These are phyloP conservation scores for Brachyhypopomus gauderio DNA, from an alignment of 2,113 vertebrate species.

Conservation along the genomic window DNA sequence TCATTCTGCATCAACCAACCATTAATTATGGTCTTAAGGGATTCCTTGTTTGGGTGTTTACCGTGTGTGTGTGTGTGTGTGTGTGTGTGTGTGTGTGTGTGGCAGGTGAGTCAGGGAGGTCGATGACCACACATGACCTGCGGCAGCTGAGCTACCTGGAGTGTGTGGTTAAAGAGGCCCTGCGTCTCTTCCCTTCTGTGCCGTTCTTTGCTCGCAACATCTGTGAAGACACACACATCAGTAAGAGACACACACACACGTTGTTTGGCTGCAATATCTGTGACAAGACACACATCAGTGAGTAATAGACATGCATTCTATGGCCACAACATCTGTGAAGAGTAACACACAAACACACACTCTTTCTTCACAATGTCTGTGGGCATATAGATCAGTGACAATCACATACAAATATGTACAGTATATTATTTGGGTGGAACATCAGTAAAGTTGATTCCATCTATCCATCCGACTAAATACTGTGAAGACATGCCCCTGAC, in stretches of 20 bases:
- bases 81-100: neutral
- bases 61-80: constrained; percentile 60
- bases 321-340: no score
- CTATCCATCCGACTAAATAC: neutral
- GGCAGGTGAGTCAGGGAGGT: constrained; percentile 77
- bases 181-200: constrained; percentile 90
- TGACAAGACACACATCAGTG: constrained; percentile 85
- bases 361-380: no score
- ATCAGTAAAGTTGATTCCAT: neutral
- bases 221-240: constrained; percentile 80
- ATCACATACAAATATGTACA: no score
- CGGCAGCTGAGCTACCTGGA: constrained; percentile 90
- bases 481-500: neutral
- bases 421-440: no score
- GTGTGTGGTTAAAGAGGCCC: constrained; percentile 90
- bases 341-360: neutral
- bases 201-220: constrained; percentile 85
- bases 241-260: constrained; percentile 65
- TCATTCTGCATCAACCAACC: no score
- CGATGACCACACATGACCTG: constrained; percentile 80
- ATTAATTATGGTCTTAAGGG: no score
- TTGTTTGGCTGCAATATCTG: constrained; percentile 81
- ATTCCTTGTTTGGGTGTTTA: no score
- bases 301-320: constrained; percentile 28
- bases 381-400: no score